Evolutionary conservation across 2,113 vertebrate genomes (phyloP), one percentile per base, ranked within the genome.

Genomic region (Puntigrus tetrazona): DNA sequence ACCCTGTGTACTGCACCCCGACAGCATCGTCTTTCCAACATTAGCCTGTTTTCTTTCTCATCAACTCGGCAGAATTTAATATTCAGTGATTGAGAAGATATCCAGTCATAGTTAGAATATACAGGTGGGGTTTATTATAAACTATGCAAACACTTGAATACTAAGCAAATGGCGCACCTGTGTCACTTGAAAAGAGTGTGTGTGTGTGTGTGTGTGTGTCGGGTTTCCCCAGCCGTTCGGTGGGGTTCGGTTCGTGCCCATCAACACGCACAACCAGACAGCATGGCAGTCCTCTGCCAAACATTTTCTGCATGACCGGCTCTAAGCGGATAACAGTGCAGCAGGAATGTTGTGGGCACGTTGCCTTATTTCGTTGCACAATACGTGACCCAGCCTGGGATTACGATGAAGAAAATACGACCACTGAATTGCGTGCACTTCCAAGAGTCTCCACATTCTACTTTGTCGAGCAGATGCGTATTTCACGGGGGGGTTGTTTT

Each of bases 251-350:
- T 84, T 27, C 7, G 20, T 76, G 27, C 43, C 81, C 85, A 76
- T 90, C 87, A 63, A 76, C 78, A 82, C 6, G 16, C 86, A 87
- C 84, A 43, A 57, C 84, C 84, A 85, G 89, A 87, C 88, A 87
- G 75, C 88, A 86, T 89, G 81, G 90, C 84, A 90, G 78, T 78
- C 81, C 81, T 83, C 85, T 91, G 88, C 90, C 88, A 91, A 85
- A 88, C 86, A 86, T 83, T 65, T 89, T 90, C 85, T 92, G 90
- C 91, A 91, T 93, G 92, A 92, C 86, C 90, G 87, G 41, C 20
- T 89, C 69, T 87, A 84, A 91, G 85, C 3, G 47, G 84, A 92
- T 89, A 91, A 91, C 83, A 67, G 34, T 86, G 11, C 86, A 81
- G 65, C 72, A 92, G 90, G 92, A 94, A 93, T 93, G 90, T 80